Evolutionary conservation across 64 coral and sea anemone species (phyloP).

Genomic region (Actinia equina): DNA sequence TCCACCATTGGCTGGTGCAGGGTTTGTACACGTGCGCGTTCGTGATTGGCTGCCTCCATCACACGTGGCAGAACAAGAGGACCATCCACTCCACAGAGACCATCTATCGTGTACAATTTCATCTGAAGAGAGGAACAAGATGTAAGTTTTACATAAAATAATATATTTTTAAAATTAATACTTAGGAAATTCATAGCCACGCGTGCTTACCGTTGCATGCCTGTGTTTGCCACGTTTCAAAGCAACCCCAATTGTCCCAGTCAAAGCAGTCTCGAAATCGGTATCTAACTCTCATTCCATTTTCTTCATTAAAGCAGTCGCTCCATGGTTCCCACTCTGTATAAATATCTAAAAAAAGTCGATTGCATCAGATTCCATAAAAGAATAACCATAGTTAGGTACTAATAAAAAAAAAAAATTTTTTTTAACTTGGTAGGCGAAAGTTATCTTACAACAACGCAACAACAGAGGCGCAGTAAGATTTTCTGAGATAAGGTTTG

Average conservation of each 20-base stretch:
- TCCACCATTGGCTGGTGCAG: too few relatives aligned
- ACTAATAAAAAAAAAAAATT: neutral
- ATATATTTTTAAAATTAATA: neutral
- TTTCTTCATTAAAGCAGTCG: neutral
- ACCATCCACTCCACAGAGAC: neutral
- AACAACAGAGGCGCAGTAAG: too few relatives aligned
- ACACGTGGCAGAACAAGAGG: neutral
- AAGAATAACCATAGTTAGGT: neutral
- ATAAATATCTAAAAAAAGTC: neutral
- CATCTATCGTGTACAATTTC: neutral
- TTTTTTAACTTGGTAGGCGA: neutral
- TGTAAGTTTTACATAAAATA: neutral
- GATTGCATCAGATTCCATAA: neutral
- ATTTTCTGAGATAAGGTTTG: too few relatives aligned
- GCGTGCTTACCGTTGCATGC: neutral
- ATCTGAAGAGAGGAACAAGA: neutral
- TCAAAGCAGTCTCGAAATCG: neutral
- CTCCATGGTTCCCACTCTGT: neutral
- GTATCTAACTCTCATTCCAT: neutral
- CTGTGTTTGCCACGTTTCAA: neutral
- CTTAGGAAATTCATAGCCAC: too few relatives aligned
- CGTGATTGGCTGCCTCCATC: too few relatives aligned
- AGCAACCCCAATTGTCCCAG: neutral
- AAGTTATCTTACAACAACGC: too few relatives aligned
- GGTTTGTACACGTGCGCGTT: too few relatives aligned